These are phyloP conservation scores for Drosophila saltans DNA, from an alignment of 1,140 invertebrate species.

Conservation along the genomic window DNA sequence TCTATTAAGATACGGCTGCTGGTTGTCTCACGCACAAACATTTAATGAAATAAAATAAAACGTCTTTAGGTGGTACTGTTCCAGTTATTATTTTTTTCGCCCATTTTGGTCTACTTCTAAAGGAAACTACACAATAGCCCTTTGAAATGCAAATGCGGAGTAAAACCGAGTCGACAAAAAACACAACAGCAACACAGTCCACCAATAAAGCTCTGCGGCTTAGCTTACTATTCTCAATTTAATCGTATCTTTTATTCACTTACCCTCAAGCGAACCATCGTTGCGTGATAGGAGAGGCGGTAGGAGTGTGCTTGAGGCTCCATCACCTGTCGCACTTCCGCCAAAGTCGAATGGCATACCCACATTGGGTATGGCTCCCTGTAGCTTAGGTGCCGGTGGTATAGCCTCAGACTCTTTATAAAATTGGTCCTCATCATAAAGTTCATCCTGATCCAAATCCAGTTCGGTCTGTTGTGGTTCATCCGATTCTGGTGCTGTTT, in stretches of 20 bases:
- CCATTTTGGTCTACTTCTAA: background rate
- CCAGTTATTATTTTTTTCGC: background rate
- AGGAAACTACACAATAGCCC: background rate
- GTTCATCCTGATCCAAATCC: conserved; percentile 83
- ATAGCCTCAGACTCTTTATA: conserved; percentile 77
- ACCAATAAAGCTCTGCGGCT: conserved; percentile 5
- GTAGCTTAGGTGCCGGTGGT: conserved; percentile 71
- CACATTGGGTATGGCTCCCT: conserved; percentile 62
- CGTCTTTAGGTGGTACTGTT: background rate
- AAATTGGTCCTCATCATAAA: conserved; percentile 83
- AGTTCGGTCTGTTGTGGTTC: conserved; percentile 85
- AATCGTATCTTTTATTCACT: conserved; percentile 23
- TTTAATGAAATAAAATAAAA: conserved; percentile 29
- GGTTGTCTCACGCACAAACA: conserved; percentile 14
- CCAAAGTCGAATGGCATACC: conserved; percentile 55
- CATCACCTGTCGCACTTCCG: conserved; percentile 20
- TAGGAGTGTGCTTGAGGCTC: conserved; percentile 50
- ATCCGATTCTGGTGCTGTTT: conserved; percentile 88
- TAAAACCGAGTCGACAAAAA: background rate
- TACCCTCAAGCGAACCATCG: conserved; percentile 66
- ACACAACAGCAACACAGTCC: background rate
- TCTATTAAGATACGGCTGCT: background rate
- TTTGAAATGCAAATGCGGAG: conserved; percentile 7
- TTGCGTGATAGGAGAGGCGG: conserved; percentile 59
- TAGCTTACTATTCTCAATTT: background rate